phyloP scores from a whole-genome alignment of 2,113 vertebrate species.

The Barbus barbus region DNA sequence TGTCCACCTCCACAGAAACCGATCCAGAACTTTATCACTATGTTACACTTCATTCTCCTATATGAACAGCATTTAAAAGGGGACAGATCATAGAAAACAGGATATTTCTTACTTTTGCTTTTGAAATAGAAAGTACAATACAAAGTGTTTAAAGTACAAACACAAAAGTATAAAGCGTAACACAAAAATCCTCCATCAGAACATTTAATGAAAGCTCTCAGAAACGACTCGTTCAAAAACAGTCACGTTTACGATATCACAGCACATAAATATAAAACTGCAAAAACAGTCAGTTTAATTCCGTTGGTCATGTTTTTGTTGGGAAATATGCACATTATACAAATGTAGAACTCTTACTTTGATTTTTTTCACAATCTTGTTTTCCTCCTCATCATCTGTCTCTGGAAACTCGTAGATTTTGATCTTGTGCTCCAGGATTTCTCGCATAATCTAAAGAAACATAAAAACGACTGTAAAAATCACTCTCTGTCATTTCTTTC shows the following conservation, averaged over 20 bases:
- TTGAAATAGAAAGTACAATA: neutral
- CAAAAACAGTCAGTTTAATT: neutral
- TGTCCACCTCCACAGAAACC: neutral
- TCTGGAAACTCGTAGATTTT: slow-evolving; percentile 99
- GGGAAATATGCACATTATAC: neutral
- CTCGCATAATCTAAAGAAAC: slow-evolving; percentile 90
- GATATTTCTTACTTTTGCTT: neutral
- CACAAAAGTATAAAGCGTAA: no score
- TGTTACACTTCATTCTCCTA: neutral
- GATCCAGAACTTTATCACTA: neutral
- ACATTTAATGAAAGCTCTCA: neutral
- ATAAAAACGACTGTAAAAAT: neutral
- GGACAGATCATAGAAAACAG: neutral
- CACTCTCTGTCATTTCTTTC: neutral
- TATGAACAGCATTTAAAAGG: neutral
- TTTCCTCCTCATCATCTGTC: slow-evolving; percentile 97
- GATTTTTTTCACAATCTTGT: slow-evolving; percentile 95
- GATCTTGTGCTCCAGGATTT: slow-evolving; percentile 99
- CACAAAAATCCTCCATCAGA: neutral
- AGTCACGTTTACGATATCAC: neutral
- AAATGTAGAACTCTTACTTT: slow-evolving; percentile 77
- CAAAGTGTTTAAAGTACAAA: neutral
- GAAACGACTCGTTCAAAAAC: no score
- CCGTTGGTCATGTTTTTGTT: neutral
- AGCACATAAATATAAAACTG: neutral